Base-by-base conservation (phyloP, 2,113 vertebrate genomes). In the Anoura caudifer region DNA sequence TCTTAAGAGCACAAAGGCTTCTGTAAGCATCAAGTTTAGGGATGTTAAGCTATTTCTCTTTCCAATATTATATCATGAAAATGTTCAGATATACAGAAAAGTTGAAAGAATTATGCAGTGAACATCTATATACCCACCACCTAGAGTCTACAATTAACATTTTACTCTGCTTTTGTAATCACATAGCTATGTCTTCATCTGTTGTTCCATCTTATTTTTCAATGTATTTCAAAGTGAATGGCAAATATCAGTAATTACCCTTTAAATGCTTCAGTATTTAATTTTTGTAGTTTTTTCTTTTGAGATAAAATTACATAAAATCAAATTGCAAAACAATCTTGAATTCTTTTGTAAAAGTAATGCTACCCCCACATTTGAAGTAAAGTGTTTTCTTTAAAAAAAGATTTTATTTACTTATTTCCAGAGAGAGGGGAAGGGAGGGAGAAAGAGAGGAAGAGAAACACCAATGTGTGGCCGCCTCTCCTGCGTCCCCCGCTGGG, bases 251-350 rank as follows among this genome's bases (percentile, higher is more conserved):
- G 26, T 85, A 47, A 33, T 14, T 73, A 54, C 54, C 65, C 28
- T 89, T 84, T 79, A 77, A 63, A 52, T 92, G 84, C 54, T 79
- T 92, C 36, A 72, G 10, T 89, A 56, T 84, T 87, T 91, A 52
- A 72, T 83, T 94, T 87, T 86, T 86, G 31, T 79, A 91, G 36
- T 84, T 86, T 93, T 81, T 80, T 63, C 69, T 80, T 73, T 81
- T 80, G 81, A 94, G 12, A 15, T 69, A 94, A 77, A 84, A 84
- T 88, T 79, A n/a, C 19, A 43, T 94, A 43, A 10, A 91, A 33
- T 81, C 59, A 94, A 63, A 88, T 94, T 33, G 82, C 41, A 77
- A 56, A 92, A 94, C 61, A 59, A 56, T 79, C 38, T 73, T 61
- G n/a, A 83, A 63, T 52, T 75, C 17, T 54, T 54, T 54, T 20